Conservation (phyloP, 2,113 vertebrate genomes). For the Siphamia tubifer region DNA sequence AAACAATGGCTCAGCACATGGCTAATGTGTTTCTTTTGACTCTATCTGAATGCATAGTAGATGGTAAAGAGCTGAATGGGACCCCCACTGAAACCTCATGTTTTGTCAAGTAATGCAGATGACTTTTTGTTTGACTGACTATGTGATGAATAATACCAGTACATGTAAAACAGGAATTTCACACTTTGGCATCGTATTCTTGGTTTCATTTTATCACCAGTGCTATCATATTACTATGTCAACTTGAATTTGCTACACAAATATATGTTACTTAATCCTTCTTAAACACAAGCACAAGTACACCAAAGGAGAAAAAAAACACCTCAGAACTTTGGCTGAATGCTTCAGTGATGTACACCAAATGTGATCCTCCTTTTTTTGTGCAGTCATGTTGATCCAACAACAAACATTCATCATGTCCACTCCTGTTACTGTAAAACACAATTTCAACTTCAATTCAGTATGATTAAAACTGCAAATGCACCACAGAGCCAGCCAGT, state of each 20-base stretch:
- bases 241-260: conserved; percentile 3
- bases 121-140: background rate
- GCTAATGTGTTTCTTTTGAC: background rate
- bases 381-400: background rate
- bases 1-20: conserved; percentile 28
- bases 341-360: background rate
- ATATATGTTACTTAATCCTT: background rate
- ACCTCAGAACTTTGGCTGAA: background rate
- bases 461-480: too few relatives aligned
- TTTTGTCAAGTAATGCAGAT: background rate
- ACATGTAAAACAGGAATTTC: background rate
- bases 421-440: background rate
- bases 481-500: too few relatives aligned
- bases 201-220: background rate
- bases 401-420: background rate
- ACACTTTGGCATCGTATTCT: background rate
- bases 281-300: background rate
- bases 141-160: background rate
- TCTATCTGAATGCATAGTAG: background rate
- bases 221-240: background rate
- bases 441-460: too few relatives aligned
- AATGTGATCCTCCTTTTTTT: background rate
- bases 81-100: conserved; percentile 2
- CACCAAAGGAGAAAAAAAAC: background rate
- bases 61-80: conserved; percentile 6